Base-by-base conservation (phyloP, 2,797 vertebrate species). In the Ibycter americanus region DNA sequence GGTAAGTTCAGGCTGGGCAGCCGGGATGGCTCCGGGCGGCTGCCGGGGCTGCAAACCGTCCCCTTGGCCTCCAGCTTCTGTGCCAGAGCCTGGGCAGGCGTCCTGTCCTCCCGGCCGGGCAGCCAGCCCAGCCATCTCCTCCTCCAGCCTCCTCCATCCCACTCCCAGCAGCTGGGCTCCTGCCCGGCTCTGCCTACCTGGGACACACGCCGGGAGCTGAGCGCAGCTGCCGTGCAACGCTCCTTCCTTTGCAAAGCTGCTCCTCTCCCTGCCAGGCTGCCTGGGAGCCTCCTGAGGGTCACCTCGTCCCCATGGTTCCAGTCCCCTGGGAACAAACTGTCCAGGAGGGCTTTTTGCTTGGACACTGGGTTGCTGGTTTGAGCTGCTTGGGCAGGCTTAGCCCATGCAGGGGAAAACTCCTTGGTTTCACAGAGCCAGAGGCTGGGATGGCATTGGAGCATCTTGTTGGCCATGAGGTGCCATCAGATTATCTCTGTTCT, bases 291-390 rank as follows among this genome's bases (percentile, higher is more conserved):
- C 52, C 10, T 8, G 31, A 20, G 18, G 23, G 42, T 20, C 62
- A 56, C 27, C 56, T 74, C 0, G 0, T 62, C 76, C 71, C 52
- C 58, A 15, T 0, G 0, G 47, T n/a, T 78, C 52, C 7, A 0
- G 17, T 22, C 25, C 16, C 36, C 63, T 21, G 38, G 68, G 10
- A 29, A 56, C 36, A 40, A 19, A 14, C 2, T 4, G 9, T 2
- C 34, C 47, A 3, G 22, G 17, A 18, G 55, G 42, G 15, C 1
- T 84, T 23, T 55, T 27, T 46, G 8, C 51, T 56, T 19, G 42
- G 65, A 29, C 4, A 2, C 11, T 2, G 44, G 9, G 9, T 42
- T 0, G 0, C 22, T 63, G 51, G 34, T 31, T 40, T 32, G 22
- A n/a, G 25, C 40, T 76, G 46, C 36, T 42, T 22, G 59, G 27